Conservation (phyloP, 2,113 vertebrate species). For the Cathartes aura region DNA sequence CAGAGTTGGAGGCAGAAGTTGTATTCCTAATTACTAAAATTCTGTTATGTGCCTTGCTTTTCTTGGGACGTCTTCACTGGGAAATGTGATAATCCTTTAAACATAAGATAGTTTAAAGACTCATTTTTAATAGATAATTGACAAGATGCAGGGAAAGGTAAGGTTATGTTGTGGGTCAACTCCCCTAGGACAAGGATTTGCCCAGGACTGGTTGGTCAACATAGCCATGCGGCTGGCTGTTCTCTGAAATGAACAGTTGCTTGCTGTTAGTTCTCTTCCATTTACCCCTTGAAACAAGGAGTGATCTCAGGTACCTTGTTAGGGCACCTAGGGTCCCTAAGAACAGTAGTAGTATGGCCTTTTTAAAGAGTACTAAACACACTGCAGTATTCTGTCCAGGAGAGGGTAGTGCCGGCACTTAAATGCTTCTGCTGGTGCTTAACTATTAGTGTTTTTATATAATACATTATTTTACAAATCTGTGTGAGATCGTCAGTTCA, state of each 20-base stretch:
- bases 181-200: neutral
- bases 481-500: neutral
- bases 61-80: neutral
- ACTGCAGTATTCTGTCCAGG: neutral
- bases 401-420: neutral
- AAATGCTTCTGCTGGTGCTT: neutral
- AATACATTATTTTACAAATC: neutral
- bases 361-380: rapidly evolving
- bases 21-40: neutral
- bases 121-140: neutral
- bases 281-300: neutral
- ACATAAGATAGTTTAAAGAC: neutral
- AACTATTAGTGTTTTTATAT: neutral
- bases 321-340: neutral
- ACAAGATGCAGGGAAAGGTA: neutral
- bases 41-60: neutral
- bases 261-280: neutral
- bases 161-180: neutral
- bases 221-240: neutral
- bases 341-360: neutral
- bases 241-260: neutral
- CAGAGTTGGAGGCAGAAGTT: neutral
- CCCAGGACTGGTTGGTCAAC: neutral
- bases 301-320: neutral
- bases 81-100: neutral